Evolutionary conservation across 2,113 vertebrate genomes (phyloP).

Genomic region (Alethe diademata): DNA sequence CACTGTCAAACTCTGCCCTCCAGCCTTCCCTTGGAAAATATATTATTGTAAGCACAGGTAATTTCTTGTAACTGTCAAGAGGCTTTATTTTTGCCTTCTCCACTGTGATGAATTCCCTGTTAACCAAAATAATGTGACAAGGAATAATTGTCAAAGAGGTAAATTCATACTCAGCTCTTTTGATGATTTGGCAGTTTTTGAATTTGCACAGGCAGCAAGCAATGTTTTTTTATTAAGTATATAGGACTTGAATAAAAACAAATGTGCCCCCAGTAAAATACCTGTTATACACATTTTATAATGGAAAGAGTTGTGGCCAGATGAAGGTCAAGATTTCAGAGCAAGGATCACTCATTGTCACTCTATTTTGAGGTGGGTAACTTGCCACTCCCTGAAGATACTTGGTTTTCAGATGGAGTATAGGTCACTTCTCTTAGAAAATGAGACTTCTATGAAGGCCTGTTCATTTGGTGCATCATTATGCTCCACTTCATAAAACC

Average conservation of each 20-base stretch:
- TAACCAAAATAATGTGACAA: conserved; percentile 24
- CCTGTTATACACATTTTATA: neutral
- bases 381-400: neutral
- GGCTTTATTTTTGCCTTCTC: neutral
- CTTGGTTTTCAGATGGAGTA: neutral
- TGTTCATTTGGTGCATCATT: conserved; percentile 10
- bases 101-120: conserved; percentile 14
- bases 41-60: neutral
- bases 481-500: conserved; percentile 39
- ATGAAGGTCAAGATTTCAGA: neutral
- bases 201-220: conserved; percentile 30
- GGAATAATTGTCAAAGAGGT: conserved; percentile 42
- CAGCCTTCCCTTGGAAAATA: neutral
- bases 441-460: neutral
- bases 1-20: neutral
- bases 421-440: neutral
- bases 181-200: conserved; percentile 55
- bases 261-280: neutral
- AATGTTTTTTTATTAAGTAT: neutral
- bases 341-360: neutral
- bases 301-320: neutral
- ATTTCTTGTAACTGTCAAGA: conserved; percentile 28
- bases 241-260: conserved; percentile 9
- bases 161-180: conserved; percentile 17
- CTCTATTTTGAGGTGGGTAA: neutral